Base-by-base conservation (phyloP, 2,888 invertebrate genomes). In the Brachyptera putata region DNA sequence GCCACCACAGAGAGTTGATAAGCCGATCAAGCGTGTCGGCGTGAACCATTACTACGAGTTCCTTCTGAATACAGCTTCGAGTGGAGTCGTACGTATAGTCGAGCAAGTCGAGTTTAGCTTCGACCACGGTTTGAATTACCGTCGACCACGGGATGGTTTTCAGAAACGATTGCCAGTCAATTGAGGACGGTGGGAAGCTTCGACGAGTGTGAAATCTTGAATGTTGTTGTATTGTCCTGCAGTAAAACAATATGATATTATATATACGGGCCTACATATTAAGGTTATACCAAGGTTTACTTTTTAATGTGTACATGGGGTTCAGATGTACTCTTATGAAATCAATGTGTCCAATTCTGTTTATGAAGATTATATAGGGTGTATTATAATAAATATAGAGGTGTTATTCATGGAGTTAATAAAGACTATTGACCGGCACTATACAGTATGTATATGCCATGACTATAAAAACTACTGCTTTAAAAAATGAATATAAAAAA, bases 111-210 rank as follows among this genome's bases (percentile, higher is more conserved):
- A 53, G 53, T 22, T 53, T 53, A 9, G 53, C 53, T 18, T 53
- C 53, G 16, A 34, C 53, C 3, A 53, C 34, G 2, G 36, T 36
- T 53, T 53, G 34, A 14, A 53, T 30, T 2, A 53, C 34, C 2
- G 13, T 30, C 21, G 21, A 53, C 53, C 53, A 53, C 11, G 53
- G 34, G 5, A 53, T 16, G n/a, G 53, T 34, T 18, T 36, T 36
- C 16, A 53, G 34, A n/a, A 53, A 53, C 34, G 21, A 21, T 53
- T 53, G 14, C 53, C 53, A 53, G n/a, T 53, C 11, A 16, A 4
- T 22, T 21, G 18, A 16, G 16, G 16, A 3, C 18, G 36, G 53
- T 3, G 53, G 53, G 53, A 34, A 53, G 49, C 49, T 50, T 16
- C 18, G 16, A 18, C 36, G 34, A 11, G 9, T 34, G 9, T 21